Base-by-base conservation (phyloP, 1,140 invertebrate species). In the Drosophila orosa region DNA sequence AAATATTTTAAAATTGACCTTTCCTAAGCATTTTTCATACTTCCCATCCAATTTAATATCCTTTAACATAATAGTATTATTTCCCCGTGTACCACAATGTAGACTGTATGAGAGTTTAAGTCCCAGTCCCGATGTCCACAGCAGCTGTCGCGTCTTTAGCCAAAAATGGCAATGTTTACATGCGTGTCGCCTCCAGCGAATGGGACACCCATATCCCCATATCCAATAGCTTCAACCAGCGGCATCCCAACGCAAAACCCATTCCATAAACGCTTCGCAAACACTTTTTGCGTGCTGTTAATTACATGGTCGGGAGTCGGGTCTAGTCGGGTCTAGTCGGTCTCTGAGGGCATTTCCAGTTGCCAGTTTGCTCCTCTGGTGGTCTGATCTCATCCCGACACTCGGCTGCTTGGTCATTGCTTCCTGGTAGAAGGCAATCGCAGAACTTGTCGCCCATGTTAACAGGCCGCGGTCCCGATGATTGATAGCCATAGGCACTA, bases 151-250 rank as follows among this genome's bases (percentile, higher is more conserved):
- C 84, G 84, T 80, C 85, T 84, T 80, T 90, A 87, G 77, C 85
- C 85, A 89, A 89, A 89, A 89, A 89, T 89, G 85, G 85, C 69
- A 90, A 89, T 90, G 84, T 90, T 85, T 84, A 89, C 80, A 90
- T 89, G 80, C 85, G 85, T 89, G 85, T 89, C 84, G 82, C 83
- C 66, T 42, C 63, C 73, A 57, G 61, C 66, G 65, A 68, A 69
- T 69, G 63, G 66, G 66, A 69, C 66, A 69, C 66, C 66, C 66
- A 69, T 69, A 69, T 69, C 69, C 69, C 68, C 44, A 45, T 45
- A 45, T 45, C 44, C 44, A 72, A 72, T 72, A 47, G 63, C 37
- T 15, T 13, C 37, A 25, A 15, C 62, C 63, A 74, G 25, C 27
- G 8, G 13, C 55, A 61, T 57, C 67, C 42, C 68, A 48, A 25